Percentiles rank a stretch among this genome's conserved stretches.
Evolutionary conservation across 2,797 vertebrate genomes (phyloP).

Genomic region (Amazona finschi): DNA sequence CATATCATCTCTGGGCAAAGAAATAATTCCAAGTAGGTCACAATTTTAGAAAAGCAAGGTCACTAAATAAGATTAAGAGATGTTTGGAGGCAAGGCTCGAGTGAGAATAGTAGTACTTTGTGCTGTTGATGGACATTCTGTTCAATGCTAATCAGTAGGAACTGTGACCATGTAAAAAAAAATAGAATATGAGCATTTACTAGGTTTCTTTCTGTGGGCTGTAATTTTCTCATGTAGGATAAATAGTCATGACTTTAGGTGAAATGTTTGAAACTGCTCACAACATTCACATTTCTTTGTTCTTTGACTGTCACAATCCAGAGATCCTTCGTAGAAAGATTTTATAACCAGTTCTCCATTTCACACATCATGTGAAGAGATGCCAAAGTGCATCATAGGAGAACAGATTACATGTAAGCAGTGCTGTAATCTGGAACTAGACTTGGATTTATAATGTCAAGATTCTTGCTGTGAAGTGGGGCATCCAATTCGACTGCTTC

Average conservation of each 20-base stretch:
- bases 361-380: not conserved
- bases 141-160: not conserved
- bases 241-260: not conserved
- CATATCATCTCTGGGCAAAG: not conserved
- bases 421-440: not conserved
- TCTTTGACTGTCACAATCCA: not conserved
- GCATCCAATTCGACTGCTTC: not conserved
- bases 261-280: not conserved
- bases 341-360: not conserved
- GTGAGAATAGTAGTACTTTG: not conserved
- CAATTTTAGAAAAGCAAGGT: not conserved
- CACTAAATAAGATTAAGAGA: not conserved
- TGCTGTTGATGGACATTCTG: not conserved
- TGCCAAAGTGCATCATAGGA: not conserved
- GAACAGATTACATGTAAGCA: not conserved
- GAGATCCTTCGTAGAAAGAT: not conserved
- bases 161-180: not conserved
- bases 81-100: not conserved
- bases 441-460: not conserved
- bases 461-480: not conserved
- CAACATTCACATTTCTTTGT: not conserved
- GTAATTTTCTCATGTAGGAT: not conserved
- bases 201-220: not conserved
- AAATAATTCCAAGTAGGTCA: not conserved
- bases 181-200: not conserved